These are phyloP conservation scores for Acipenser transmontanus DNA, from an alignment of 2,797 vertebrate species.

Conservation along the genomic window DNA sequence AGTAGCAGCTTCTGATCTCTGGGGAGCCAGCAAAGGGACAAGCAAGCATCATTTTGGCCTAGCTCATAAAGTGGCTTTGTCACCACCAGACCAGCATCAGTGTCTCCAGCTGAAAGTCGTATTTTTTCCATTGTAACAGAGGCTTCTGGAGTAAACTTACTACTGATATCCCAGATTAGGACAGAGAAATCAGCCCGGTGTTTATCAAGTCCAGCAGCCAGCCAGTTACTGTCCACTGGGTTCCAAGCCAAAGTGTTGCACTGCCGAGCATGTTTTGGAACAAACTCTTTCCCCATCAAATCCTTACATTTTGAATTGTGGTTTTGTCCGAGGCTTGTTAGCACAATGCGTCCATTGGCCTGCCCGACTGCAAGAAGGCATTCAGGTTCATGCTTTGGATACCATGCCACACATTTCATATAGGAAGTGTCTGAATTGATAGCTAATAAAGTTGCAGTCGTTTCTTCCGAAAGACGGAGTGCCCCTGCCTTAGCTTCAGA, in stretches of 20 bases:
- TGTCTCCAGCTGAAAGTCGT: conserved; percentile 77
- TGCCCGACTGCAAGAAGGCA: conserved; percentile 93
- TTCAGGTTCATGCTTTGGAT: conserved; percentile 89
- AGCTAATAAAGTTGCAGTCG: conserved; percentile 82
- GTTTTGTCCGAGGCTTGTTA: conserved; percentile 91
- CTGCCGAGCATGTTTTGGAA: conserved; percentile 91
- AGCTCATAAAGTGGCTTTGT: conserved; percentile 91
- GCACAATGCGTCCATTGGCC: conserved; percentile 90
- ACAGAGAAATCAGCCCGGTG: conserved; percentile 95
- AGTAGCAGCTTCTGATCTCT: conserved; percentile 89
- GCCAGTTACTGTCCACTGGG: conserved; percentile 84
- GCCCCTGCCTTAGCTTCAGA: conserved; percentile 79
- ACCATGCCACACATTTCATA: conserved; percentile 98
- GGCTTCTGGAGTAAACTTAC: conserved; percentile 80
- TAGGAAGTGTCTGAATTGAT: conserved; percentile 96
- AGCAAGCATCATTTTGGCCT: conserved; percentile 91
- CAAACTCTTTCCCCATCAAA: conserved; percentile 92
- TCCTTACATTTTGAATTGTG: conserved; percentile 89
- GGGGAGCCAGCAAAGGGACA: conserved; percentile 95
- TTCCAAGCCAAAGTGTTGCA: conserved; percentile 97
- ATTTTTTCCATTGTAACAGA: conserved; percentile 77
- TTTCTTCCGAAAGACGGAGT: conserved; percentile 80
- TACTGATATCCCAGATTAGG: conserved; percentile 94
- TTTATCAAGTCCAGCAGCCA: conserved; percentile 93
- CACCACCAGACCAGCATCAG: conserved; percentile 75